These are phyloP conservation scores for Malurus alboscapulatus DNA, from an alignment of 2,113 vertebrate species.

Conservation along the genomic window DNA sequence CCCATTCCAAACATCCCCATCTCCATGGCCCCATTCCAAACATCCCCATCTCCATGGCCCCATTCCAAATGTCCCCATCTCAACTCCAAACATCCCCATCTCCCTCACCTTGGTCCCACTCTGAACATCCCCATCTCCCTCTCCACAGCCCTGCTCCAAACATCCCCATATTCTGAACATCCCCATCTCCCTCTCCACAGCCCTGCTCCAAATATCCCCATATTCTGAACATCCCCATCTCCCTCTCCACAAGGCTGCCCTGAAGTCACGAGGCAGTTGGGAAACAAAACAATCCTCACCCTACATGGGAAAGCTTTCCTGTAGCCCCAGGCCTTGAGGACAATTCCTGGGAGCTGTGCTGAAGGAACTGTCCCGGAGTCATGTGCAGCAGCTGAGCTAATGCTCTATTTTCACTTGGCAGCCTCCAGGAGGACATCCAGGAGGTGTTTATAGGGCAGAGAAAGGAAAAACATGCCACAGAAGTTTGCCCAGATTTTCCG, in stretches of 20 bases:
- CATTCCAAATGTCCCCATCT: too few species aligned
- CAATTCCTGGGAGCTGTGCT: not conserved
- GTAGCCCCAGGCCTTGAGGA: not conserved
- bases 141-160: too few species aligned
- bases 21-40: too few species aligned
- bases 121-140: too few species aligned
- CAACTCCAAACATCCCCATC: too few species aligned
- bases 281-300: not conserved
- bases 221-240: too few species aligned
- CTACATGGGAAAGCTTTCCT: constrained; percentile 36
- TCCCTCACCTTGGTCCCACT: too few species aligned
- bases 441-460: constrained; percentile 40
- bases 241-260: not conserved
- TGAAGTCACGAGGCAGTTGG: not conserved
- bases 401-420: constrained; percentile 39
- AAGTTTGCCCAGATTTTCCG: constrained; percentile 52
- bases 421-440: not conserved
- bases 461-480: constrained; percentile 55
- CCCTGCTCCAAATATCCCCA: not conserved
- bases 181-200: not conserved
- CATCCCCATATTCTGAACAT: too few species aligned
- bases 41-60: too few species aligned
- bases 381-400: constrained; percentile 47
- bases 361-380: not conserved
- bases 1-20: too few species aligned